Conservation (phyloP, 2,888 invertebrate genomes). For the Aelia acuminata region DNA sequence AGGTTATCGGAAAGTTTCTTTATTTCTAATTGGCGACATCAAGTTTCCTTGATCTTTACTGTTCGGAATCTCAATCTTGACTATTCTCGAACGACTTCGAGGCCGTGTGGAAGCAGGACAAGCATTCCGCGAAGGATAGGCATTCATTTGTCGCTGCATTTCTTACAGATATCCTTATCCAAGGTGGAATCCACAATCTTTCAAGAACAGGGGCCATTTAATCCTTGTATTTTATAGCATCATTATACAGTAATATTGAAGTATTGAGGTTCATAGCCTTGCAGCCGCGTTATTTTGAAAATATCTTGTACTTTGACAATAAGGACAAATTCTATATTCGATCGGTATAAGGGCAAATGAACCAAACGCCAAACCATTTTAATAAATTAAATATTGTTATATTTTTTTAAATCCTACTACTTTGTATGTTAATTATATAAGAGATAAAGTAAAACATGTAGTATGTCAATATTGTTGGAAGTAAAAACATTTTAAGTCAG, state of each 20-base stretch:
- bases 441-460: too few species aligned
- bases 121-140: neutral
- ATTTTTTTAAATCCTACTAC: too few species aligned
- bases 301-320: too few species aligned
- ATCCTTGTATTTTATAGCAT: slow-evolving; percentile 14
- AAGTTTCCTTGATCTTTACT: slow-evolving; percentile 15
- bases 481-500: too few species aligned
- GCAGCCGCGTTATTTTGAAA: neutral
- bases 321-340: too few species aligned
- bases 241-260: neutral
- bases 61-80: neutral
- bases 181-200: neutral
- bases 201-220: neutral
- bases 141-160: slow-evolving; percentile 25
- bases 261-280: neutral
- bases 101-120: neutral
- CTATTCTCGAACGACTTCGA: neutral
- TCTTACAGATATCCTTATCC: neutral
- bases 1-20: neutral
- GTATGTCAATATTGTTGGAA: too few species aligned
- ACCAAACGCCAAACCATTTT: too few species aligned
- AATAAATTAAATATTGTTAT: too few species aligned
- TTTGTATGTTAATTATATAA: too few species aligned
- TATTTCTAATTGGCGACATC: neutral
- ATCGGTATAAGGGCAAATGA: too few species aligned